Conservation (phyloP, 2,888 invertebrate genomes). For the Apamea epomidion region DNA sequence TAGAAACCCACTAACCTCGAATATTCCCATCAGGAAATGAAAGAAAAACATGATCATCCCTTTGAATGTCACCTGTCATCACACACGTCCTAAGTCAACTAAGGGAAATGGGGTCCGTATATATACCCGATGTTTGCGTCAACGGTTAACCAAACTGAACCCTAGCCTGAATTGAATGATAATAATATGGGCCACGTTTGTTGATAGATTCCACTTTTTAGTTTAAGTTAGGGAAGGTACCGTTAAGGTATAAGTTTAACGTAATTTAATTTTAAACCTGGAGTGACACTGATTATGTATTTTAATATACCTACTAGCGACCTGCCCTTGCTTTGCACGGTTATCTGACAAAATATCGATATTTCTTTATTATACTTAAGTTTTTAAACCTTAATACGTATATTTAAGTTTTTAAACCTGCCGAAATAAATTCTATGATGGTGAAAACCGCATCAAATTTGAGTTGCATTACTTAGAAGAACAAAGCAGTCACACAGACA, state of each 20-base stretch:
- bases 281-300: background rate
- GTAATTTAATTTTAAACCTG: background rate
- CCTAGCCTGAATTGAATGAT: slow-evolving; percentile 1
- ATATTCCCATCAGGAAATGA: slow-evolving; percentile 22
- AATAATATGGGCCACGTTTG: slow-evolving; percentile 16
- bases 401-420: too few species aligned
- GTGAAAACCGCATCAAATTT: too few species aligned
- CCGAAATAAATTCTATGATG: too few species aligned
- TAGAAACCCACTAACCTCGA: slow-evolving; percentile 4
- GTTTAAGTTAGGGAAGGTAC: background rate
- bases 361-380: too few species aligned
- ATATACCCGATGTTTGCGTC: slow-evolving; percentile 18
- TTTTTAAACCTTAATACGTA: too few species aligned
- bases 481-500: background rate
- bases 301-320: too few species aligned
- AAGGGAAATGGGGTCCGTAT: slow-evolving; percentile 28
- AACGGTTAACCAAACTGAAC: slow-evolving; percentile 6
- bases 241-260: background rate
- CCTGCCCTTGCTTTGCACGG: too few species aligned
- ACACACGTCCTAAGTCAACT: slow-evolving; percentile 56
- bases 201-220: slow-evolving; percentile 1
- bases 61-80: slow-evolving; percentile 40
- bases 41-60: slow-evolving; percentile 43
- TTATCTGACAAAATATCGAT: too few species aligned
- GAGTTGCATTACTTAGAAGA: background rate